Conservation (phyloP, 2,797 vertebrate species). For the Mormyrus hasselquistii region DNA sequence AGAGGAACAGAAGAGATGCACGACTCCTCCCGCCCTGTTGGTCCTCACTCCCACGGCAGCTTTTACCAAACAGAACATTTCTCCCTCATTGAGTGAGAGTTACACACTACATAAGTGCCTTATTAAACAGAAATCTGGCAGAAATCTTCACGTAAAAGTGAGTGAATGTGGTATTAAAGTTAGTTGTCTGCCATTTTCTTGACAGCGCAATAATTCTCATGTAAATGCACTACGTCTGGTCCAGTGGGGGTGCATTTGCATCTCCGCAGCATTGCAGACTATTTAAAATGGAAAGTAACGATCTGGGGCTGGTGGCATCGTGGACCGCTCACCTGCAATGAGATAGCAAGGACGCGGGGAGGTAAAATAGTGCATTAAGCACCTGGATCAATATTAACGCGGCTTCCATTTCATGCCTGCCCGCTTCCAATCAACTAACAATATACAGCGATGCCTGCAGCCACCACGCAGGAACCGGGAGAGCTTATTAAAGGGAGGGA, state of each 20-base stretch:
- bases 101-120: not conserved
- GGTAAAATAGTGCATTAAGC: constrained; percentile 83
- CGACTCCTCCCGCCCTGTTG: constrained; percentile 49
- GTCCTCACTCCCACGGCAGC: constrained; percentile 45
- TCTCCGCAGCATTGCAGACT: not conserved
- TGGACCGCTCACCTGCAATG: constrained; percentile 64
- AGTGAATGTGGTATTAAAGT: not conserved
- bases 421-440: constrained; percentile 91
- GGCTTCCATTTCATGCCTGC: constrained; percentile 99
- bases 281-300: constrained; percentile 50
- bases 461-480: constrained; percentile 69
- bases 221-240: not conserved
- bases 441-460: constrained; percentile 73
- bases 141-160: not conserved
- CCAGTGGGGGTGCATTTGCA: constrained; percentile 1
- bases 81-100: not conserved
- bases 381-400: constrained; percentile 97
- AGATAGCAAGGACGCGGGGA: constrained; percentile 85
- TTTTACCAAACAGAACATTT: not conserved
- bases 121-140: not conserved
- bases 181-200: not conserved
- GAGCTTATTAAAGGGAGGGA: constrained; percentile 83
- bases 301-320: constrained; percentile 42
- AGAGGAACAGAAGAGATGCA: constrained; percentile 61
- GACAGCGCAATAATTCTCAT: not conserved